Conservation (phyloP, 2,888 invertebrate species). For the Cabera pusaria region DNA sequence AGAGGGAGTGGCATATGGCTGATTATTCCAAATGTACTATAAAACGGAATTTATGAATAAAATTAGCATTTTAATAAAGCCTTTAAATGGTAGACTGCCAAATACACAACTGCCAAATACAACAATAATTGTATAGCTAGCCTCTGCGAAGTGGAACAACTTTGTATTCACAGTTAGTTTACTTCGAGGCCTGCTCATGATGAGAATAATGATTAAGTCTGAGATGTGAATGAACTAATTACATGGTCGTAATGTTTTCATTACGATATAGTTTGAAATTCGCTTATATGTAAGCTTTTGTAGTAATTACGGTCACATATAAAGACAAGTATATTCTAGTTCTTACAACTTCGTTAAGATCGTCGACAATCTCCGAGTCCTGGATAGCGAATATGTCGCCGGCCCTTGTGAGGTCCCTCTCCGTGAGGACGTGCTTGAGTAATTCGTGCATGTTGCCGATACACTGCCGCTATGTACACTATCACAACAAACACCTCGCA, state of each 20-base stretch:
- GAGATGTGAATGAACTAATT: conserved; percentile 6
- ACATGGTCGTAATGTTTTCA: neutral
- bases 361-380: conserved; percentile 93
- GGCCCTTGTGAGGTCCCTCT: conserved; percentile 94
- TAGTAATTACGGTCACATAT: neutral
- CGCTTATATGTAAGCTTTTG: neutral
- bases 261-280: neutral
- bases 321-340: neutral
- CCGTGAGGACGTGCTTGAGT: conserved; percentile 94
- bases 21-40: conserved; percentile 7
- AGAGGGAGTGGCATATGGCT: conserved; percentile 24
- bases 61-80: conserved; percentile 23
- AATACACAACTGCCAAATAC: neutral
- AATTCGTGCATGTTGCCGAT: conserved; percentile 91
- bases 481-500: conserved; percentile 35
- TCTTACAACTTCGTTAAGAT: conserved; percentile 92
- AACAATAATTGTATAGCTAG: too few species aligned
- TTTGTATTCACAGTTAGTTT: conserved; percentile 23
- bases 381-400: conserved; percentile 95
- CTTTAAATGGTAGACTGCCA: conserved; percentile 16
- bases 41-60: conserved; percentile 18
- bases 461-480: conserved; percentile 10
- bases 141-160: conserved; percentile 17
- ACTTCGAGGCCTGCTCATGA: conserved; percentile 13
- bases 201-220: conserved; percentile 14